Conservation (phyloP, 2,797 vertebrate species). For the Epinephelus malabaricus region DNA sequence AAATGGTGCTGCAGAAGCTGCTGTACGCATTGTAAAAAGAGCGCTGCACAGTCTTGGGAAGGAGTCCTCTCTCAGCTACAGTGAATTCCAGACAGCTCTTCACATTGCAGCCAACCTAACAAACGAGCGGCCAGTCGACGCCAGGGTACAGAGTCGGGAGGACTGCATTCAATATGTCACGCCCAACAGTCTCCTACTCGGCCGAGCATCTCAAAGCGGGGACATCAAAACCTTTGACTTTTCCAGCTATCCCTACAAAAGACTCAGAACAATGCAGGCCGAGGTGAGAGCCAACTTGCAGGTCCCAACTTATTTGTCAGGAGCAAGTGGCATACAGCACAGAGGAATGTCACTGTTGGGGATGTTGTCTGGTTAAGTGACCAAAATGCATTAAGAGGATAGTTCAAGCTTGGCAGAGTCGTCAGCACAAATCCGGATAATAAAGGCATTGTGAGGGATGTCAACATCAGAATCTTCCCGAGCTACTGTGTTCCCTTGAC, state of each 20-base stretch:
- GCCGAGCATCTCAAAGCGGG: neutral
- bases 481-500: too few species aligned
- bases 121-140: constrained; percentile 11
- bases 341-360: neutral
- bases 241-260: too few species aligned
- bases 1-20: constrained; percentile 14
- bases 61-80: neutral
- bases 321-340: neutral
- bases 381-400: constrained; percentile 30
- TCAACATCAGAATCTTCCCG: neutral
- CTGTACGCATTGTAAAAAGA: neutral
- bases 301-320: neutral
- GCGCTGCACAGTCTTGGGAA: constrained; percentile 3
- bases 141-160: constrained; percentile 19
- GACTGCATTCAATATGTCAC: constrained; percentile 8
- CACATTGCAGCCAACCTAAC: constrained; percentile 21
- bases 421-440: constrained; percentile 14
- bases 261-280: neutral
- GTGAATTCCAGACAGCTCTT: constrained; percentile 6
- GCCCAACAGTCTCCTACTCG: constrained; percentile 10
- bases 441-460: constrained; percentile 27
- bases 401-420: constrained; percentile 45
- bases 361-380: constrained; percentile 36
- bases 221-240: too few species aligned
- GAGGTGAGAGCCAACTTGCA: neutral